Evolutionary conservation across 2,888 invertebrate genomes (phyloP).

Genomic region (Drosophila parthenogenetica): DNA sequence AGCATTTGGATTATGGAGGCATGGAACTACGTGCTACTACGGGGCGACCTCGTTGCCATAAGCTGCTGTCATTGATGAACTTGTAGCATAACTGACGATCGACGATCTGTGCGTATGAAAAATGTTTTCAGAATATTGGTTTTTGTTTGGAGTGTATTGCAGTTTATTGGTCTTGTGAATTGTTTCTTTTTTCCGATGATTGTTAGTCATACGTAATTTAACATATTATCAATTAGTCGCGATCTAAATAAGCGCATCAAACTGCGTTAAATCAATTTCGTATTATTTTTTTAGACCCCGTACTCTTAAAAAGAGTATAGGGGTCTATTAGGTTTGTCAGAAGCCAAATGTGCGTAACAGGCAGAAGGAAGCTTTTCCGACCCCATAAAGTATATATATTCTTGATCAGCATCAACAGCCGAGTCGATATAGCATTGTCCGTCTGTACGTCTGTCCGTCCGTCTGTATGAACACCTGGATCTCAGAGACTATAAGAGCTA

Average conservation of each 20-base stretch:
- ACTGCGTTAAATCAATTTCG: background rate
- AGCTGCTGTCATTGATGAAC: conserved; percentile 26
- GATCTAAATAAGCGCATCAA: conserved; percentile 1
- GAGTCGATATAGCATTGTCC: too few species aligned
- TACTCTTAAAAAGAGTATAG: too few species aligned
- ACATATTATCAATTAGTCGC: background rate
- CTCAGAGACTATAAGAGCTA: too few species aligned
- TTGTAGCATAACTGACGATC: conserved; percentile 23
- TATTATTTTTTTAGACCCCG: background rate
- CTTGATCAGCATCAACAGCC: too few species aligned
- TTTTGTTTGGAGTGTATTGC: conserved; percentile 15
- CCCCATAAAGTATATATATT: too few species aligned
- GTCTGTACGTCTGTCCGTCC: too few species aligned
- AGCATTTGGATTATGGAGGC: conserved; percentile 26
- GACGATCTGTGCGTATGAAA: conserved; percentile 22
- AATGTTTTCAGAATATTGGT: conserved; percentile 19
- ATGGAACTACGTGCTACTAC: conserved; percentile 46
- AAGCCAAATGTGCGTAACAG: too few species aligned
- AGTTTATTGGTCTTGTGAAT: background rate
- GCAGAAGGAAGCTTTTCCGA: too few species aligned
- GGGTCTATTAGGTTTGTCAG: too few species aligned
- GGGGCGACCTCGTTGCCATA: conserved; percentile 45
- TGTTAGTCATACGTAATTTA: background rate
- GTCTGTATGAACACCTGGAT: too few species aligned
- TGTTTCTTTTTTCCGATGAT: background rate